phyloP scores from a whole-genome alignment of 2,888 invertebrate genomes.

The Platycnemis pennipes region DNA sequence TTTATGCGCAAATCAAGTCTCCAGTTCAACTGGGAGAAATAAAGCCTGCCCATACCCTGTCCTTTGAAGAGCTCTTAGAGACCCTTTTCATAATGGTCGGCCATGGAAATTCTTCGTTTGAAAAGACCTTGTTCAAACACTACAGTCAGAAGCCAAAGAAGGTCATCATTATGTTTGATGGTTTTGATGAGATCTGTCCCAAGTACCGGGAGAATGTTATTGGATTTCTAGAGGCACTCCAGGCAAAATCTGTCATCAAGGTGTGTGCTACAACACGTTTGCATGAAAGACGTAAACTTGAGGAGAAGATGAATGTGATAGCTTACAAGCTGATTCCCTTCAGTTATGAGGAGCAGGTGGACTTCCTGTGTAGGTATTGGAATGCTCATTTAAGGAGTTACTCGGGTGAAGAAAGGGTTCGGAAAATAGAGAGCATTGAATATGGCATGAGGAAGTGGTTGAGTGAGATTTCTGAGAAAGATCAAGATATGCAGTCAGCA shows the following conservation, averaged over 20 bases:
- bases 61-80: background rate
- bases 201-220: background rate
- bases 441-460: background rate
- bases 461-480: background rate
- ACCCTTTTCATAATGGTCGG: background rate
- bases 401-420: background rate
- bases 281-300: conserved; percentile 17
- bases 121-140: background rate
- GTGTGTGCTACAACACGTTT: background rate
- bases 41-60: too few species aligned
- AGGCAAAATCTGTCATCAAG: background rate
- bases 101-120: background rate
- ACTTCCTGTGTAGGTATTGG: conserved; percentile 25
- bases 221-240: background rate
- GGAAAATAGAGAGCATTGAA: background rate
- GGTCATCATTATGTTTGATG: conserved; percentile 2
- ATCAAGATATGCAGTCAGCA: background rate
- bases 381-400: background rate
- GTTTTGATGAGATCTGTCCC: conserved; percentile 39
- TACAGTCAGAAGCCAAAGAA: background rate
- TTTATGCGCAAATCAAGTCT: background rate
- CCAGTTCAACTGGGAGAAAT: background rate
- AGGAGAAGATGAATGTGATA: background rate
- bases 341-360: background rate
- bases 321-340: background rate